Evolutionary conservation across 2,113 vertebrate species (phyloP).

Genomic region (Nerophis ophidion): DNA sequence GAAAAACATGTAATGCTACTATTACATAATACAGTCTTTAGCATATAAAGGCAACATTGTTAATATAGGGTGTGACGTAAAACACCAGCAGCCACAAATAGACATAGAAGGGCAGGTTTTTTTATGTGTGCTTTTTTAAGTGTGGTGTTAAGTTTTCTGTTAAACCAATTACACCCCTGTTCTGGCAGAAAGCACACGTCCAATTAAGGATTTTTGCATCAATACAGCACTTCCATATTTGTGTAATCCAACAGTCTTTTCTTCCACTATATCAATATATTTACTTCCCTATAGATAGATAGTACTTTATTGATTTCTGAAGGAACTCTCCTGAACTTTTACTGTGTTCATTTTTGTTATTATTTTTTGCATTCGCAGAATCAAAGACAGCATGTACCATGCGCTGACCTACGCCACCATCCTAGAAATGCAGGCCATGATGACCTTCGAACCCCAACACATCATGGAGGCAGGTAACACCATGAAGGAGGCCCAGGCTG

Average conservation of each 20-base stretch:
- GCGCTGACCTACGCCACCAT: constrained; percentile 94
- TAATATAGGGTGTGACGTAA: constrained; percentile 7
- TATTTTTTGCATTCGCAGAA: constrained; percentile 68
- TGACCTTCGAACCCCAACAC: constrained; percentile 94
- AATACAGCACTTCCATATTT: neutral
- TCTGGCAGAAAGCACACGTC: neutral
- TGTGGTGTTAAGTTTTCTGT: neutral
- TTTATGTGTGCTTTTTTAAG: neutral
- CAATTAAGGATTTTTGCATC: neutral
- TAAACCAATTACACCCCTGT: neutral
- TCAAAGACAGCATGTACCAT: constrained; percentile 96
- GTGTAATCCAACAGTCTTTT: neutral
- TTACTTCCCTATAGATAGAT: too few species aligned
- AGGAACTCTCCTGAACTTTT: too few species aligned
- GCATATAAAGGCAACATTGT: neutral
- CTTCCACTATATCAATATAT: too few species aligned
- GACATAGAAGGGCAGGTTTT: constrained; percentile 11
- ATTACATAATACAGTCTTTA: neutral
- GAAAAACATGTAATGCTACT: constrained; percentile 18
- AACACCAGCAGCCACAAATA: constrained; percentile 11
- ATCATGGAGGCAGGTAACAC: constrained; percentile 86
- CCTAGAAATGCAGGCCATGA: constrained; percentile 97
- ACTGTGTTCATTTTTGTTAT: neutral
- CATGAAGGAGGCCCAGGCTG: constrained; percentile 91
- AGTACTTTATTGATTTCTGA: too few species aligned